Base-by-base conservation (phyloP, 37 sponge, comb jelly and placozoan species). In the Corticium candelabrum region DNA sequence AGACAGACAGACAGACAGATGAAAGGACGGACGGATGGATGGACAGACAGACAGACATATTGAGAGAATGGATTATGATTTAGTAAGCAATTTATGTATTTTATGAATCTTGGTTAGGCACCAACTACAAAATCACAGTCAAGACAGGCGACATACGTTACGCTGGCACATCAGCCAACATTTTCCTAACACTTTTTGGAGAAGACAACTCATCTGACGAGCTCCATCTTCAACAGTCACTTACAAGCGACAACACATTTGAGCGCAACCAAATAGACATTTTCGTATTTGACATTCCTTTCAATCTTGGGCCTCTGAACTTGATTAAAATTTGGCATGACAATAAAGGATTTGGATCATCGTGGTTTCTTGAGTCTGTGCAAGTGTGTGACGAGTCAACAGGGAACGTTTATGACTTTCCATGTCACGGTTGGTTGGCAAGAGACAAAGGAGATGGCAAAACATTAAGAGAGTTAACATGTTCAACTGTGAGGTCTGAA, bases 361-460 rank as follows among this genome's bases (percentile, higher is more conserved):
- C 62, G 62, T 50, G 62, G 62, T 50, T 27, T 50, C 21, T 50
- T 11, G 62, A 11, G 62, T 50, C 62, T 11, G 21, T 50, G 21
- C 62, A 50, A 50, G 62, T 50, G 62, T 50, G 62, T 21, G 62
- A 50, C 62, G 62, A 50, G 62, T 50, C 62, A 21, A 50, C 62
- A 21, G 62, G 62, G 21, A 11, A 21, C 15, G 15, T 50, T 21
- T 50, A 50, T 21, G 62, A 50, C 21, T 50, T 50, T 50, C 62
- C 62, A 21, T 50, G 62, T 21, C 21, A 50, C 62, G 21, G 62
- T 21, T 50, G 62, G 62, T 21, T 50, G 62, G 62, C 62, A 21
- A 11, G 62, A 11, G 62, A 50, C 62, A 50, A 50, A 21, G 62
- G 62, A 11, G 62, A 50, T 21, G 62, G 62, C 15, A 50, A 50